Evolutionary conservation across 2,113 vertebrate genomes (phyloP).

Genomic region (Okapia johnstoni): DNA sequence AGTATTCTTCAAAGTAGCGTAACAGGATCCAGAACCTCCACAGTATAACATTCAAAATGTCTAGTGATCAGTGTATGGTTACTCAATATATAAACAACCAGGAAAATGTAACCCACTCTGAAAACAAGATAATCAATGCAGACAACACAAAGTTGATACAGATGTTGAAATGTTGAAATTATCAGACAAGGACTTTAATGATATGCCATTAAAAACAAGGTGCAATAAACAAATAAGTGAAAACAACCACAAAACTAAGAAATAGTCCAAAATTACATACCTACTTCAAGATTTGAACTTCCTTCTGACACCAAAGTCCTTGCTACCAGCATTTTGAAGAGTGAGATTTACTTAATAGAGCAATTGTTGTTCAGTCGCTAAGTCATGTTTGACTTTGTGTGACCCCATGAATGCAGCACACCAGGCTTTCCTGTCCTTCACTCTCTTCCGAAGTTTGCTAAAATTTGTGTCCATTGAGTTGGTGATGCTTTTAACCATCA

Average conservation of each 20-base stretch:
- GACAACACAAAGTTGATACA: not conserved
- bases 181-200: not conserved
- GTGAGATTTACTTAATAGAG: not conserved
- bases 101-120: not conserved
- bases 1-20: not conserved
- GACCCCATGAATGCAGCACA: too few relatives aligned
- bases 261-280: not conserved
- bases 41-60: not conserved
- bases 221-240: not conserved
- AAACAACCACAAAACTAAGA: not conserved
- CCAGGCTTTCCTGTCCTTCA: too few relatives aligned
- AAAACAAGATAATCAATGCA: not conserved
- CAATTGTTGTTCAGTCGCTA: too few relatives aligned
- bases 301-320: not conserved
- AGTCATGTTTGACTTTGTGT: too few relatives aligned
- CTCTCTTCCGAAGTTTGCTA: not conserved
- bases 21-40: not conserved
- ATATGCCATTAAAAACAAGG: not conserved
- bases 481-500: not conserved
- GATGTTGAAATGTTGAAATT: not conserved
- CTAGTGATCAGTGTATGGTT: not conserved
- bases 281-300: not conserved
- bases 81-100: not conserved
- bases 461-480: not conserved
- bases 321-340: not conserved